Evolutionary conservation across 2,113 vertebrate genomes (phyloP).

Genomic region (Promerops cafer): DNA sequence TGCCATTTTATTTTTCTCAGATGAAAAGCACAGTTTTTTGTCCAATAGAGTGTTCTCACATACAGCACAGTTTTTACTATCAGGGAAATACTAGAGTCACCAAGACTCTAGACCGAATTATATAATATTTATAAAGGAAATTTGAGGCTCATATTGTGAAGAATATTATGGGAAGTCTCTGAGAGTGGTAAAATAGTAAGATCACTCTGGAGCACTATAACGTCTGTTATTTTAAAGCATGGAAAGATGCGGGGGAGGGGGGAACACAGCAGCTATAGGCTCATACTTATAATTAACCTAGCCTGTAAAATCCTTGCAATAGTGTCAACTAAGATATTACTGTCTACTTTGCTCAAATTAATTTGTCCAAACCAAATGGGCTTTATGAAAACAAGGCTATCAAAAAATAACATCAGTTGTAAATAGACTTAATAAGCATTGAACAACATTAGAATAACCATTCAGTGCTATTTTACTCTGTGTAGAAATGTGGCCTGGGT

Average conservation of each 20-base stretch:
- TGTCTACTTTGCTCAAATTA: conserved; percentile 5
- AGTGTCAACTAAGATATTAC: background rate
- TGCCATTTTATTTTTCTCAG: background rate
- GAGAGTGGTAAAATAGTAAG: background rate
- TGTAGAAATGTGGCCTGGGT: background rate
- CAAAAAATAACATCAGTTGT: background rate
- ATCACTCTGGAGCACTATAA: background rate
- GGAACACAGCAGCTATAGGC: background rate
- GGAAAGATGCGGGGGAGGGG: background rate
- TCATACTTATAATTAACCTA: conserved; percentile 41
- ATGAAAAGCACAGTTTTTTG: background rate
- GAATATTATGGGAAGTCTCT: background rate
- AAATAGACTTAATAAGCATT: conserved; percentile 23
- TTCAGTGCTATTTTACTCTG: background rate
- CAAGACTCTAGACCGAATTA: background rate
- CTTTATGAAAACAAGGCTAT: conserved; percentile 5
- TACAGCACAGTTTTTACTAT: background rate
- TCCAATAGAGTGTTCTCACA: background rate
- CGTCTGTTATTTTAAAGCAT: conserved; percentile 2
- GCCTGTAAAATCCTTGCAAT: background rate
- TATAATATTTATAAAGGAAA: conserved; percentile 15
- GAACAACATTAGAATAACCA: background rate
- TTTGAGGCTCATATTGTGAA: background rate
- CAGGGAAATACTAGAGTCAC: background rate
- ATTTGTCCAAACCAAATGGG: background rate